A percentile compares a stretch with the other conserved stretches of the same genome.
Evolutionary conservation across 2,888 invertebrate species (phyloP).

Genomic region (Zhengitettix transpicula): DNA sequence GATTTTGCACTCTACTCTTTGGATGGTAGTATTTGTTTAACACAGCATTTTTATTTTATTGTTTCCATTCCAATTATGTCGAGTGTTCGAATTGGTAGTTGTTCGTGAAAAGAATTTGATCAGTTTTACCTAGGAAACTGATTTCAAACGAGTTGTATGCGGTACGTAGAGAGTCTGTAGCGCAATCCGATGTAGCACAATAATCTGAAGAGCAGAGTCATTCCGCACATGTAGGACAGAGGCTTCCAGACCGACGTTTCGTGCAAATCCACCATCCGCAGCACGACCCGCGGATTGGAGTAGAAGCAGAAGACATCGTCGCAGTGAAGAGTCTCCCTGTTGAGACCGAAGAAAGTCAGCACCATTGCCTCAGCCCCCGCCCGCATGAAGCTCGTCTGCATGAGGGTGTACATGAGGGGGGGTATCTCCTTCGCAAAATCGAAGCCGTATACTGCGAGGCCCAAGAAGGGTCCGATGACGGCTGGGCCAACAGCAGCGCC

Average conservation of each 20-base stretch:
- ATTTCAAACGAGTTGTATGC: too few species aligned
- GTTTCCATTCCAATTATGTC: too few species aligned
- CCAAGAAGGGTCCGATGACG: conserved; percentile 46
- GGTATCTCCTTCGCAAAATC: conserved; percentile 49
- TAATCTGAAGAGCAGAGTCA: conserved; percentile 38
- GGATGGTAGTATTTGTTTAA: too few species aligned
- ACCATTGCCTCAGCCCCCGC: conserved; percentile 46
- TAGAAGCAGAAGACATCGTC: conserved; percentile 41
- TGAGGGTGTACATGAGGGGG: conserved; percentile 37
- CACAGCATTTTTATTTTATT: too few species aligned
- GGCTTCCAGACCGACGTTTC: conserved; percentile 38
- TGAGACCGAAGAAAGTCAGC: conserved; percentile 44
- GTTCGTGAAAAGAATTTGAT: too few species aligned
- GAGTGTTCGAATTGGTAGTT: too few species aligned
- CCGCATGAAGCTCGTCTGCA: conserved; percentile 48
- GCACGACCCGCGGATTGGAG: conserved; percentile 38
- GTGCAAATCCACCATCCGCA: conserved; percentile 42
- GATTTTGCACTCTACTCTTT: too few species aligned
- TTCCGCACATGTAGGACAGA: conserved; percentile 31
- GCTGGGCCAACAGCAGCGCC: conserved; percentile 50
- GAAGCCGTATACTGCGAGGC: conserved; percentile 50
- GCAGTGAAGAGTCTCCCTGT: conserved; percentile 37
- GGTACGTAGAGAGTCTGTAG: conserved; percentile 33
- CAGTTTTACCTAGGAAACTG: too few species aligned
- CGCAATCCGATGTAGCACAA: conserved; percentile 39